A percentile compares a stretch with the other conserved stretches of the same genome.
These are phyloP conservation scores for Stegostoma tigrinum DNA, from an alignment of 2,113 vertebrate genomes.

Conservation along the genomic window DNA sequence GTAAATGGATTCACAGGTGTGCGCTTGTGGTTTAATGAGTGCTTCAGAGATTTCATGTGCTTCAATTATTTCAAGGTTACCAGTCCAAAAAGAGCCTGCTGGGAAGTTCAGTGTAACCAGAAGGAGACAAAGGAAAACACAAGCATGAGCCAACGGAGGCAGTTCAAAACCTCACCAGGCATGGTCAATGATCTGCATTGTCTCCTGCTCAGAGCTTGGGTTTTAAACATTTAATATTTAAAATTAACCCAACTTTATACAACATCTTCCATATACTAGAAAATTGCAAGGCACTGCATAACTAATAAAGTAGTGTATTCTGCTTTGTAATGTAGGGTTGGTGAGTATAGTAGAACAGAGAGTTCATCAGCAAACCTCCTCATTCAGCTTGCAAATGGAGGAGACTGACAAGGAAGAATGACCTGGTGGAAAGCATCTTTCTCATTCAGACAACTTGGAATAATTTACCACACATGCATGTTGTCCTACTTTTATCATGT, in stretches of 20 bases:
- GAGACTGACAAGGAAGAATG: background rate
- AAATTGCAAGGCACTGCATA: background rate
- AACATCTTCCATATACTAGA: background rate
- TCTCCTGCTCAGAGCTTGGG: background rate
- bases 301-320: background rate
- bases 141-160: background rate
- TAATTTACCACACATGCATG: background rate
- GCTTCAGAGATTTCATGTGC: background rate
- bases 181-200: background rate
- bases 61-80: constrained; percentile 4
- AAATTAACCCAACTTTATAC: background rate
- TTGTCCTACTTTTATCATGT: background rate
- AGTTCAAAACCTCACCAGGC: too few species aligned
- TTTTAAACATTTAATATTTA: background rate
- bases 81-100: background rate
- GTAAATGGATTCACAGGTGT: background rate
- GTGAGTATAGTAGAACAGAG: background rate
- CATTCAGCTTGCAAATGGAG: background rate
- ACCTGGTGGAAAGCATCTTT: background rate
- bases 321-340: background rate
- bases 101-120: background rate
- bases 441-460: background rate
- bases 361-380: background rate
- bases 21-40: background rate
- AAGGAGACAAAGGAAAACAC: background rate